Percentiles rank a stretch among this genome's conserved stretches.
Conservation (phyloP, 2,113 vertebrate genomes). For the Chrysochloris asiatica region DNA sequence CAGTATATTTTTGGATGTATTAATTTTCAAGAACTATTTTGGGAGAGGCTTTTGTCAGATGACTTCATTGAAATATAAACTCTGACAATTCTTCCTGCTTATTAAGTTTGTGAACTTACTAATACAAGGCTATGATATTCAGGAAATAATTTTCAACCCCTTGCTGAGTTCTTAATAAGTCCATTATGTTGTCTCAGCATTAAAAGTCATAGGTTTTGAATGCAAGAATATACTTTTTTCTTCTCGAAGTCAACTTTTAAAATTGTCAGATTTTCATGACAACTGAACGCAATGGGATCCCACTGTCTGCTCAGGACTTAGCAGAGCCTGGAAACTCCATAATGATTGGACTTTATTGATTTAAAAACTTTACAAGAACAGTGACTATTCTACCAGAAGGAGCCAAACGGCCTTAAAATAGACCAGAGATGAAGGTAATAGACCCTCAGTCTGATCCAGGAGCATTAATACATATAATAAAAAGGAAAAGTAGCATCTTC, state of each 20-base stretch:
- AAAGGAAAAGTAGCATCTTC: neutral
- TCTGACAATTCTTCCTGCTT: neutral
- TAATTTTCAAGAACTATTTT: conserved; percentile 33
- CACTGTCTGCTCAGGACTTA: neutral
- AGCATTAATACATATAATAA: neutral
- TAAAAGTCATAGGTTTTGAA: conserved; percentile 44
- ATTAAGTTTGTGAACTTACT: conserved; percentile 36
- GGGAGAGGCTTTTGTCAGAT: neutral
- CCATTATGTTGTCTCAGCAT: neutral
- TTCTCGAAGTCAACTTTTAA: conserved; percentile 30
- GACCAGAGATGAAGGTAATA: too few species aligned
- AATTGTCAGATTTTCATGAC: conserved; percentile 25
- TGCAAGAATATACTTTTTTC: neutral
- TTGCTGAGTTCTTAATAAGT: conserved; percentile 52
- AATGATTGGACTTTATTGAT: neutral
- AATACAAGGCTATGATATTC: conserved; percentile 23
- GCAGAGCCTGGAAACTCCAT: neutral
- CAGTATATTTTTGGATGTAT: neutral
- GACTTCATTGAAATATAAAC: conserved; percentile 12
- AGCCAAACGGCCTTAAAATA: too few species aligned
- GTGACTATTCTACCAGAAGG: too few species aligned
- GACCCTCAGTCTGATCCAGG: neutral
- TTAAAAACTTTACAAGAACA: neutral
- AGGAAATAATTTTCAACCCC: conserved; percentile 35
- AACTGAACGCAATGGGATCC: neutral